These are phyloP conservation scores for Lophura nycthemera DNA, from an alignment of 2,113 vertebrate genomes.

Conservation along the genomic window DNA sequence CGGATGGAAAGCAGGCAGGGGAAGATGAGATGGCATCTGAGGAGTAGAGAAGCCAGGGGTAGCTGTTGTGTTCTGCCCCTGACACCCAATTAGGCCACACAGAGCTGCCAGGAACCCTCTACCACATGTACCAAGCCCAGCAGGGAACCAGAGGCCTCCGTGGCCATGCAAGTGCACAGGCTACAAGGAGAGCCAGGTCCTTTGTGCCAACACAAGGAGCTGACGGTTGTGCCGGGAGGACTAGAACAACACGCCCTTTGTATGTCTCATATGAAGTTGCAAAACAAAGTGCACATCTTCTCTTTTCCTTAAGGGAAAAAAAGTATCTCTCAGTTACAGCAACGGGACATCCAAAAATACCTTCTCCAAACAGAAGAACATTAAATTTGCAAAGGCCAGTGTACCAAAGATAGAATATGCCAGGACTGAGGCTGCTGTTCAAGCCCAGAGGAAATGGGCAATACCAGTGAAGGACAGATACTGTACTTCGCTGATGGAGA, in stretches of 20 bases:
- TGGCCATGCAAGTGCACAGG: background rate
- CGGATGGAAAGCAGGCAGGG: background rate
- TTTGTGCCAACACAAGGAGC: slow-evolving; percentile 28
- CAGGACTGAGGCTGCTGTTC: background rate
- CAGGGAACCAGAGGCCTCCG: background rate
- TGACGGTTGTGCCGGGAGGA: background rate
- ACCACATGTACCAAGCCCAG: background rate
- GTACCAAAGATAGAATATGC: background rate
- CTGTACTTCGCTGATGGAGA: background rate
- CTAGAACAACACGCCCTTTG: slow-evolving; percentile 32
- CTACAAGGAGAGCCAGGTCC: background rate
- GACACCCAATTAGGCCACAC: fast-evolving
- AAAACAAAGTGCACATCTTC: background rate
- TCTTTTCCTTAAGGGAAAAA: slow-evolving; percentile 2
- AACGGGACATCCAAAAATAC: background rate
- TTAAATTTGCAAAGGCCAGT: background rate
- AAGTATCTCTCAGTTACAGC: background rate
- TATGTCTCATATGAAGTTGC: background rate
- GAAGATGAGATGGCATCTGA: background rate
- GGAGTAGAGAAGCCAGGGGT: background rate
- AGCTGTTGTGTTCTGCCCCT: background rate
- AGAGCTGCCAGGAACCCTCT: background rate
- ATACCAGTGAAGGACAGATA: background rate
- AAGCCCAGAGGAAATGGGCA: fast-evolving
- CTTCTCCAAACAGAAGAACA: background rate